Percentiles rank a stretch among this genome's conserved stretches.
Conservation (phyloP, 2,888 invertebrate genomes). For the Phasia obesa region DNA sequence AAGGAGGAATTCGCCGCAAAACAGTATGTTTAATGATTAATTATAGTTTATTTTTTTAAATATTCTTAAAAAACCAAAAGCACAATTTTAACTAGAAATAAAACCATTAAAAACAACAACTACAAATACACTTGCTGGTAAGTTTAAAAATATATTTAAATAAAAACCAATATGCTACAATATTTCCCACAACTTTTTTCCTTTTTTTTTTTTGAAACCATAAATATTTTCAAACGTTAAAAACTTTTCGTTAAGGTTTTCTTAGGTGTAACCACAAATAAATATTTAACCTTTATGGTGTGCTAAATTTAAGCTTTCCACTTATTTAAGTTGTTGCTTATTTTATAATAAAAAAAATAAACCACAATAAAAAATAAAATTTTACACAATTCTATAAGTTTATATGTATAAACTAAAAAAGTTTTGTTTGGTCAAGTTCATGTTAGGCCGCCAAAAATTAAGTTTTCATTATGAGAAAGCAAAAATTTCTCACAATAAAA, state of each 20-base stretch:
- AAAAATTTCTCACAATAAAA: not conserved
- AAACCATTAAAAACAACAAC: too few species aligned
- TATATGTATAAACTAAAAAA: not conserved
- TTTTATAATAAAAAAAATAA: slow-evolving; percentile 17
- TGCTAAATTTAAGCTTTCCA: not conserved
- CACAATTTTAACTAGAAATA: too few species aligned
- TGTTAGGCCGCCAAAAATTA: not conserved
- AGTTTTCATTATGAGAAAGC: not conserved
- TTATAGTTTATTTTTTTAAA: too few species aligned
- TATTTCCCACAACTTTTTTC: slow-evolving; percentile 11
- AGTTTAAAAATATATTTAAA: too few species aligned
- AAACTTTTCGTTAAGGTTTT: not conserved
- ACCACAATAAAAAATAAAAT: slow-evolving; percentile 36
- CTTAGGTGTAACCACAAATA: slow-evolving; percentile 1
- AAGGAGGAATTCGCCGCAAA: too few species aligned
- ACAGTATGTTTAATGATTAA: too few species aligned
- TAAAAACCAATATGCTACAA: too few species aligned
- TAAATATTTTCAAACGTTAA: slow-evolving; percentile 25
- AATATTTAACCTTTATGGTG: slow-evolving; percentile 3
- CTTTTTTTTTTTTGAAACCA: too few species aligned
- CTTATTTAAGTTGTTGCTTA: slow-evolving; percentile 3
- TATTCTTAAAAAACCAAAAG: too few species aligned
- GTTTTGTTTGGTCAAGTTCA: not conserved
- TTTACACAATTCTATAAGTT: slow-evolving; percentile 20
- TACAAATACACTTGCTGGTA: too few species aligned